Evolutionary conservation across 2,888 invertebrate genomes (phyloP).

Genomic region (Euplagia quadripunctaria): DNA sequence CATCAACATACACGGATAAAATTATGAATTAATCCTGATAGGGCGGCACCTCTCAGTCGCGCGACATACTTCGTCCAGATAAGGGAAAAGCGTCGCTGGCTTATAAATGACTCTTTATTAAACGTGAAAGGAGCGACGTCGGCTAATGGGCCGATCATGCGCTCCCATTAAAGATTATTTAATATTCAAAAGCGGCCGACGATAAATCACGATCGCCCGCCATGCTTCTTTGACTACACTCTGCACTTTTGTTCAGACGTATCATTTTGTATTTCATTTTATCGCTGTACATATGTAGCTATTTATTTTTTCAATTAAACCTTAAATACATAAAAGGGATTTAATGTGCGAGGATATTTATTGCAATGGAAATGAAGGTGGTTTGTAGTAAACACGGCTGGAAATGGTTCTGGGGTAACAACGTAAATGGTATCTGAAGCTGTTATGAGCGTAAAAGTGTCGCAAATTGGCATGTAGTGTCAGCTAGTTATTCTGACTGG

Average conservation of each 20-base stretch:
- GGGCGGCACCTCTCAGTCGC: conserved; percentile 85
- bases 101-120: conserved; percentile 88
- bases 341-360: conserved; percentile 53
- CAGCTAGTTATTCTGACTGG: conserved; percentile 71
- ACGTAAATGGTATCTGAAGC: conserved; percentile 69
- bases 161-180: conserved; percentile 88
- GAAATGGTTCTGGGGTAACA: conserved; percentile 62
- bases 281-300: conserved; percentile 46
- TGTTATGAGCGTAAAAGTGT: conserved; percentile 77
- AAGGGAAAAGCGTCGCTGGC: conserved; percentile 85
- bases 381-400: conserved; percentile 61
- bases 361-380: conserved; percentile 50
- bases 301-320: conserved; percentile 53
- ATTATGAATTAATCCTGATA: conserved; percentile 86
- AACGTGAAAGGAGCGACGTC: conserved; percentile 86
- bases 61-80: conserved; percentile 84
- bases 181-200: conserved; percentile 86
- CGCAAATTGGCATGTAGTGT: conserved; percentile 74
- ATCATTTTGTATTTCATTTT: conserved; percentile 66
- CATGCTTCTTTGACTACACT: conserved; percentile 82
- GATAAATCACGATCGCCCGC: conserved; percentile 86
- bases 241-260: conserved; percentile 81
- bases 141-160: conserved; percentile 88
- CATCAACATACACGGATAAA: conserved; percentile 77
- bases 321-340: conserved; percentile 52